Evolutionary conservation across 2,113 vertebrate genomes (phyloP), one percentile per base, ranked within the genome.

Genomic region (Tonatia bakeri): DNA sequence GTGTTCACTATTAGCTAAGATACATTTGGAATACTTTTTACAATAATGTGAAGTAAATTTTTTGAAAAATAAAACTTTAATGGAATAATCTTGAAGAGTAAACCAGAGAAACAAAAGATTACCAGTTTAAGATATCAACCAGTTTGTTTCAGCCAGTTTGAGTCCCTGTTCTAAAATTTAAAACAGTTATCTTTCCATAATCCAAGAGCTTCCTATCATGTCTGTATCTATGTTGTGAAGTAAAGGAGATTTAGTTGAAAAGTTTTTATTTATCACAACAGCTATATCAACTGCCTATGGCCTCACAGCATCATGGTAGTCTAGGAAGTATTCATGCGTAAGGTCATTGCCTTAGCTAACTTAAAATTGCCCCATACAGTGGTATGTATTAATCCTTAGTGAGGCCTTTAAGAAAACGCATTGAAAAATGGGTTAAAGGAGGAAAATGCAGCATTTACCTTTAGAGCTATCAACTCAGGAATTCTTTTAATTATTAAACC

Each of bases 301-400:
- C 96, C 97, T 98, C 97, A 83, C 64, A 90, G 91, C 79, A 52
- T 97, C 96, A 96, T 98, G 92, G 97, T 98, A 98, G 97, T 98
- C 96, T 98, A 98, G 97, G 97, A 97, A 96, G 97, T 96, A 86
- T 98, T 98, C 97, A 98, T 98, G 98, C 98, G 98, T 90, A 98
- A 98, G 88, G 64, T 98, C 98, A 98, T 94, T 98, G 98, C 98
- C 98, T 98, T 96, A 96, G 96, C 93, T 96, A 97, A 97, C 97
- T 98, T 94, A 87, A 96, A 97, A 97, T 79, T 97, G 98, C 98
- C 99, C 99, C 98, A 98, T 99, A 99, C 99, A 99, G 98, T 98
- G 99, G 99, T 98, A 99, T 98, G 98, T 98, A 99, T 99, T 98
- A 99, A 99, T 98, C 99, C 98, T 99, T 98, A 98, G 98, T 98